These are phyloP conservation scores for Tetrapedia diversipes DNA, from an alignment of 2,888 invertebrate genomes.

Conservation along the genomic window DNA sequence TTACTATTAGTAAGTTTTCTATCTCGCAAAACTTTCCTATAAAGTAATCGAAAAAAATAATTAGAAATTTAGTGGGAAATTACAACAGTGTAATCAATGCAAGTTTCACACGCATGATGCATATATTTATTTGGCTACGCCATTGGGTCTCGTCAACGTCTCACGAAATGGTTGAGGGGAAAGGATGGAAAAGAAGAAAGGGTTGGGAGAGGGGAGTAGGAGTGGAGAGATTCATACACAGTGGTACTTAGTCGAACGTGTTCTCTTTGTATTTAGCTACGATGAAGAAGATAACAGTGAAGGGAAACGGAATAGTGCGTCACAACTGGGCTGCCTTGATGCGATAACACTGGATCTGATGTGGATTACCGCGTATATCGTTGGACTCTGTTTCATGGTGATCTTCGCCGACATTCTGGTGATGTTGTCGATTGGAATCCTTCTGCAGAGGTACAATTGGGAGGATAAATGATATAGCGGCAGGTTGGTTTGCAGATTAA, in stretches of 20 bases:
- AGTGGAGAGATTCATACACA: too few species aligned
- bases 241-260: constrained; percentile 37
- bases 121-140: constrained; percentile 20
- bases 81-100: too few species aligned
- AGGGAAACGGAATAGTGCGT: constrained; percentile 12
- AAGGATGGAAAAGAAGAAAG: constrained; percentile 22
- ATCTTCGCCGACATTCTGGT: constrained; percentile 61
- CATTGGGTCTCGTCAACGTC: constrained; percentile 22
- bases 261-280: constrained; percentile 51
- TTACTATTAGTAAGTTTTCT: too few species aligned
- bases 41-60: too few species aligned
- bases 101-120: not conserved
- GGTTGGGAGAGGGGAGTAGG: too few species aligned
- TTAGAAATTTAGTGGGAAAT: too few species aligned
- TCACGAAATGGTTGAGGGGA: constrained; percentile 8
- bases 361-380: constrained; percentile 65
- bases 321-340: constrained; percentile 56
- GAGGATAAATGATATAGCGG: too few species aligned
- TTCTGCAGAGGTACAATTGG: constrained; percentile 27
- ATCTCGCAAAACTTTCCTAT: too few species aligned
- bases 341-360: constrained; percentile 68
- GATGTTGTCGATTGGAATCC: constrained; percentile 57
- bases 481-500: too few species aligned
- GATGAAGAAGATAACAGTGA: constrained; percentile 29
- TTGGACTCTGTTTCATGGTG: constrained; percentile 64